Conservation (phyloP, 2,797 vertebrate genomes). For the Cynopterus sphinx region DNA sequence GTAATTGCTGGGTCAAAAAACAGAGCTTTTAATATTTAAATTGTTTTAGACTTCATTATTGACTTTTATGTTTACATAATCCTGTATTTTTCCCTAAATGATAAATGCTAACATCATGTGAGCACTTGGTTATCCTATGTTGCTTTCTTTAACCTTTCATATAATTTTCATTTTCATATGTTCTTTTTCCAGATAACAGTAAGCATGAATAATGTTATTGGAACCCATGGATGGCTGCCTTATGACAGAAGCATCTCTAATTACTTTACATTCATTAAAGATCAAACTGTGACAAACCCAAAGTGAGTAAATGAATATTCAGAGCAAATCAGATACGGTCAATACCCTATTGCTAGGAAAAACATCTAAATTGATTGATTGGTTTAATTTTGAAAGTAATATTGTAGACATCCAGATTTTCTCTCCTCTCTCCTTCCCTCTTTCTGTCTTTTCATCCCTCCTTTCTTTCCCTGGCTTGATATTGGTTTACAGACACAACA, state of each 20-base stretch:
- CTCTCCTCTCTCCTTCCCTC: not conserved
- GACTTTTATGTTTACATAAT: not conserved
- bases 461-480: not conserved
- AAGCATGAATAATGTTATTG: constrained; percentile 92
- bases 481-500: not conserved
- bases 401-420: not conserved
- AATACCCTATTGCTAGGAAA: not conserved
- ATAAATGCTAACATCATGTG: constrained; percentile 17
- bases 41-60: constrained; percentile 17
- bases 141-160: constrained; percentile 27
- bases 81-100: not conserved
- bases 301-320: constrained; percentile 90
- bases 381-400: constrained; percentile 28
- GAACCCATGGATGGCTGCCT: constrained; percentile 96
- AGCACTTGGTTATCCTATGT: not conserved
- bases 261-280: constrained; percentile 98
- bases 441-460: too few species aligned
- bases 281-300: constrained; percentile 94
- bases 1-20: too few species aligned
- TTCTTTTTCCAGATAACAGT: constrained; percentile 89
- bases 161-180: not conserved
- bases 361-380: not conserved
- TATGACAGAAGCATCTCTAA: constrained; percentile 98
- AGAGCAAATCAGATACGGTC: not conserved
- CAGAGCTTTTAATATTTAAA: constrained; percentile 24